Percentiles rank a stretch among this genome's conserved stretches.
Conservation (phyloP, 2,113 vertebrate species). For the Petaurus breviceps region DNA sequence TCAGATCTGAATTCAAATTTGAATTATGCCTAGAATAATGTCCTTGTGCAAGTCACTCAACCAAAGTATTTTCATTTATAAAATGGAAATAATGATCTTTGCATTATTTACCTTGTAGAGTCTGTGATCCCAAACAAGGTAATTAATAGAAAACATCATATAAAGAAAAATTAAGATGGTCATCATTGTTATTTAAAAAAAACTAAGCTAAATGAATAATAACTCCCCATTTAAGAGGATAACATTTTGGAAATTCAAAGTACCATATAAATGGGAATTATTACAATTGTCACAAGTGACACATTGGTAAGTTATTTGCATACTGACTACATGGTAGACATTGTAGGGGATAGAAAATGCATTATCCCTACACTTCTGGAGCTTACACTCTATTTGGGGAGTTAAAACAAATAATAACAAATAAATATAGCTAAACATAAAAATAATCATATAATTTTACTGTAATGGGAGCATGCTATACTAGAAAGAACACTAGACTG, state of each 20-base stretch:
- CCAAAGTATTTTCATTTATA: background rate
- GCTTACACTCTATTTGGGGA: background rate
- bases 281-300: background rate
- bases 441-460: background rate
- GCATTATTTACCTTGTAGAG: background rate
- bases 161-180: background rate
- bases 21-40: background rate
- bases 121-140: background rate
- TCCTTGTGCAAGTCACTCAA: background rate
- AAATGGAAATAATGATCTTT: background rate
- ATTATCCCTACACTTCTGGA: background rate
- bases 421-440: background rate
- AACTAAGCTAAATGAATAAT: background rate
- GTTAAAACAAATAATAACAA: background rate
- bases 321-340: background rate
- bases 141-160: background rate
- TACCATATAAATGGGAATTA: background rate
- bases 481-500: background rate
- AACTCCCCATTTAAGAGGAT: background rate
- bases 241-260: background rate
- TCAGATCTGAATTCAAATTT: background rate
- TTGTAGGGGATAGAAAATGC: background rate
- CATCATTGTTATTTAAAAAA: background rate
- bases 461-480: background rate
- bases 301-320: background rate